Evolutionary conservation across 2,113 vertebrate genomes (phyloP).

Genomic region (Anhinga rufa): DNA sequence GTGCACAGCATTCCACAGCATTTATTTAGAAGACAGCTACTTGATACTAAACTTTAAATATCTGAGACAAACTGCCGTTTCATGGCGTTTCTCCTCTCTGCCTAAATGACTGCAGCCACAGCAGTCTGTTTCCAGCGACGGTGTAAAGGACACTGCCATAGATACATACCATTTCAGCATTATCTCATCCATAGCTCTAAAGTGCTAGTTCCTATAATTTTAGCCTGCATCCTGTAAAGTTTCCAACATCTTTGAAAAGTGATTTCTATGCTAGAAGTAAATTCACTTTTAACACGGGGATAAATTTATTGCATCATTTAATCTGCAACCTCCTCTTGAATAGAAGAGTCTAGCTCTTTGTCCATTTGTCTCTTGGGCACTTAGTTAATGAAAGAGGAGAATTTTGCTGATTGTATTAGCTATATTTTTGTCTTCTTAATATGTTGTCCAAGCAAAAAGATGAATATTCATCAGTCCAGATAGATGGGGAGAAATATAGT

Average conservation of each 20-base stretch:
- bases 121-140: neutral
- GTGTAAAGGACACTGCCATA: neutral
- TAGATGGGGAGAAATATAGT: neutral
- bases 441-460: neutral
- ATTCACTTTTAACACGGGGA: neutral
- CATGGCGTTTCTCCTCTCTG: neutral
- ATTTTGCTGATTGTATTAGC: neutral
- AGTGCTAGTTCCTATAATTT: neutral
- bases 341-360: neutral
- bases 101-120: neutral
- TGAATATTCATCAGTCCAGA: neutral
- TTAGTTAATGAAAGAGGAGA: conserved; percentile 34
- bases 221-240: neutral
- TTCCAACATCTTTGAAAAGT: neutral
- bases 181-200: neutral
- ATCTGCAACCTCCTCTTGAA: neutral
- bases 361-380: neutral
- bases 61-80: neutral
- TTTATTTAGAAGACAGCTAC: neutral
- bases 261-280: neutral
- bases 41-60: neutral
- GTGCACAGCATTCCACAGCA: neutral
- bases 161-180: neutral
- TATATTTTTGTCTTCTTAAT: neutral
- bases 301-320: conserved; percentile 10